Evolutionary conservation across 2,113 vertebrate species (phyloP).

Genomic region (Aphelocoma coerulescens): DNA sequence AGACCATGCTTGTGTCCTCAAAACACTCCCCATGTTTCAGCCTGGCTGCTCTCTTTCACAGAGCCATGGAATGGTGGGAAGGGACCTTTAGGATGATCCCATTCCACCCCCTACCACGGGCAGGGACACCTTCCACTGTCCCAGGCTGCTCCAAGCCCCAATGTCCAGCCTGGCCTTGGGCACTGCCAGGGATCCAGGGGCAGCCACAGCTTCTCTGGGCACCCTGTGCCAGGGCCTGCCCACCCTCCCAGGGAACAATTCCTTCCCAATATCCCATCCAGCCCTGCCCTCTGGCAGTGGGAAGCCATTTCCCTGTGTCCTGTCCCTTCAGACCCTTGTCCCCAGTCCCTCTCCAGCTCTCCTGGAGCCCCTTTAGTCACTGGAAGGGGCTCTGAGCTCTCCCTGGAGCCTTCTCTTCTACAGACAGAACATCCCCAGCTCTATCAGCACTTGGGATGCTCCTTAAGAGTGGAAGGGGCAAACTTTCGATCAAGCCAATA

Average conservation of each 20-base stretch:
- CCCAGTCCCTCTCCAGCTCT: not conserved
- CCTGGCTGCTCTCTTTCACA: not conserved
- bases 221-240: not conserved
- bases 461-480: not conserved
- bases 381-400: fast-evolving
- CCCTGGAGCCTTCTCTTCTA: not conserved
- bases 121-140: fast-evolving
- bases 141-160: fast-evolving
- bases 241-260: not conserved
- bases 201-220: not conserved
- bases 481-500: not conserved
- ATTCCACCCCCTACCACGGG: not conserved
- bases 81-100: not conserved
- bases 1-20: not conserved
- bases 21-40: not conserved
- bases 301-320: not conserved
- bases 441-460: not conserved
- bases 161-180: not conserved
- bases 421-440: not conserved
- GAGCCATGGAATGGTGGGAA: not conserved
- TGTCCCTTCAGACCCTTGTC: not conserved
- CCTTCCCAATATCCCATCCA: not conserved
- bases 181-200: not conserved
- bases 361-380: not conserved
- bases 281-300: not conserved